A percentile compares a stretch with the other conserved stretches of the same genome.
Conservation (phyloP, 2,797 vertebrate species). For the Holocentrus rufus region DNA sequence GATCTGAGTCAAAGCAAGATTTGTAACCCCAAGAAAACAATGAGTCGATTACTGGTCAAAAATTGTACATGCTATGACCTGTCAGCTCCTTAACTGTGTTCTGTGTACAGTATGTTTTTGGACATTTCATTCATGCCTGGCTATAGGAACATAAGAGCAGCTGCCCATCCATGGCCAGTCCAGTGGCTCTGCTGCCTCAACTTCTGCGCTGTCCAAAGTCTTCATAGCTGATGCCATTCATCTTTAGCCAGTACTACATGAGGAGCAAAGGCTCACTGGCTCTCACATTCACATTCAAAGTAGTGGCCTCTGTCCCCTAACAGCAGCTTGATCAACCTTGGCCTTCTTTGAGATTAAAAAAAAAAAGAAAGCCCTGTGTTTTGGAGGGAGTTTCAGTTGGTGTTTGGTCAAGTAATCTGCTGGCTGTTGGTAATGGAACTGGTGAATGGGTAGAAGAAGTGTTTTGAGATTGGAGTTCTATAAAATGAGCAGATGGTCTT, state of each 20-base stretch:
- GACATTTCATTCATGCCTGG: constrained; percentile 20
- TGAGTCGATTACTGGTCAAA: constrained; percentile 3
- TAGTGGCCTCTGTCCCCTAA: constrained; percentile 46
- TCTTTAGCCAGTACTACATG: constrained; percentile 56
- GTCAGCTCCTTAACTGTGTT: constrained; percentile 18
- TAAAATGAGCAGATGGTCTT: constrained; percentile 82
- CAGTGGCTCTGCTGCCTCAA: constrained; percentile 35
- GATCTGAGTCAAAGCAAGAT: neutral
- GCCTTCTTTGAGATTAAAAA: constrained; percentile 49
- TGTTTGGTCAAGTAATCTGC: constrained; percentile 75
- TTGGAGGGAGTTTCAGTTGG: constrained; percentile 59
- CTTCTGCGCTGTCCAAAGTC: constrained; percentile 57
- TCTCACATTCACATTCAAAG: constrained; percentile 56
- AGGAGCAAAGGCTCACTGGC: constrained; percentile 43
- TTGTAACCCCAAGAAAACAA: neutral
- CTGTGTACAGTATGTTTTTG: constrained; percentile 32
- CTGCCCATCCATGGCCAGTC: constrained; percentile 49
- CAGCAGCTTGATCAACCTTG: constrained; percentile 47
- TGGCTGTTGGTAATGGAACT: constrained; percentile 70
- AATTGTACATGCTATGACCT: constrained; percentile 24
- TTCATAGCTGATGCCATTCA: constrained; percentile 64
- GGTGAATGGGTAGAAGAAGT: constrained; percentile 70
- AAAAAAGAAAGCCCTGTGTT: constrained; percentile 20
- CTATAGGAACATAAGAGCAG: constrained; percentile 43
- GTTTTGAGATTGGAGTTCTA: constrained; percentile 65